These are phyloP conservation scores for Celastrina argiolus DNA, from an alignment of 2,888 invertebrate genomes.

Conservation along the genomic window DNA sequence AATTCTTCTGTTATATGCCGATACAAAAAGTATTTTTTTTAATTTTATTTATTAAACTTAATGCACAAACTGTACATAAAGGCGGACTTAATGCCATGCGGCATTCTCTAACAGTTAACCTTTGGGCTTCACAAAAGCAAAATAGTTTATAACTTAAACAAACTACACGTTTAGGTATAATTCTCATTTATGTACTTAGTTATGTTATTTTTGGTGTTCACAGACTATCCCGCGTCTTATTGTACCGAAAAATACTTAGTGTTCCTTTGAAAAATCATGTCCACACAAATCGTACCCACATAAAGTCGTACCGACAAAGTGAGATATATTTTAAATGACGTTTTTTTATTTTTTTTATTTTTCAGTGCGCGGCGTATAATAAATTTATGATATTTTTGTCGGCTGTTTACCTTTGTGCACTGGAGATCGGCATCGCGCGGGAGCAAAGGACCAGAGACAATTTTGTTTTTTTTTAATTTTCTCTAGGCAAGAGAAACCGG, in stretches of 20 bases:
- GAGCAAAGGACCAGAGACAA: constrained; percentile 34
- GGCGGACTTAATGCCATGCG: too few relatives aligned
- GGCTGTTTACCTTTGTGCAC: constrained; percentile 56
- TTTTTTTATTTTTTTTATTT: constrained; percentile 61
- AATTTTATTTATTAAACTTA: too few relatives aligned
- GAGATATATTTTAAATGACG: constrained; percentile 66
- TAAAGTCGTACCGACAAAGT: constrained; percentile 50
- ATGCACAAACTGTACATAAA: too few relatives aligned
- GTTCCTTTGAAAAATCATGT: constrained; percentile 2
- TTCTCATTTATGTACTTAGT: too few relatives aligned
- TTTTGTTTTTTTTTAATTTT: constrained; percentile 25
- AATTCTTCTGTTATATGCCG: too few relatives aligned
- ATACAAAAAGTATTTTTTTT: too few relatives aligned
- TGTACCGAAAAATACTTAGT: too few relatives aligned
- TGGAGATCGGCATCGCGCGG: constrained; percentile 33
- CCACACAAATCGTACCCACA: constrained; percentile 21
- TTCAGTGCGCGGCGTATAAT: constrained; percentile 50
- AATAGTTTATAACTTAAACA: too few relatives aligned
- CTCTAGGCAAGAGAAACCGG: neutral
- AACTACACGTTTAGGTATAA: neutral
- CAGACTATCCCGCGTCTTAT: too few relatives aligned
- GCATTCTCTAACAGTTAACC: too few relatives aligned
- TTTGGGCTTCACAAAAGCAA: too few relatives aligned
- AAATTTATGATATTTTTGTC: constrained; percentile 67
- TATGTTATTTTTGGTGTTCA: too few relatives aligned